A percentile compares a stretch with the other conserved stretches of the same genome.
Evolutionary conservation across 2,797 vertebrate genomes (phyloP).

Genomic region (Thamnophis elegans): DNA sequence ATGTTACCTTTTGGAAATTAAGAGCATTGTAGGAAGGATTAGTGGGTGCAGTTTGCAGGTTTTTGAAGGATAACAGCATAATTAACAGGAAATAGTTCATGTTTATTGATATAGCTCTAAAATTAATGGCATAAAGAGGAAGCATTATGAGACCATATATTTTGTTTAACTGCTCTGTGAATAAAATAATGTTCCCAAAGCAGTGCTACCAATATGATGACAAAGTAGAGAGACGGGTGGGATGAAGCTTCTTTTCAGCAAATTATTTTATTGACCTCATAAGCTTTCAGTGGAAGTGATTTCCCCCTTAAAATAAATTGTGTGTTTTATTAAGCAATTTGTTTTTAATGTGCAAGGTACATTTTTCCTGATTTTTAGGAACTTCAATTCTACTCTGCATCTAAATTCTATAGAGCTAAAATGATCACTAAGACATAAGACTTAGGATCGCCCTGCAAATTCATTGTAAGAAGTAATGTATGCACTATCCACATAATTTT

Average conservation of each 20-base stretch:
- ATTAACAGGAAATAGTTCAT: slow-evolving; percentile 16
- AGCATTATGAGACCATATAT: slow-evolving; percentile 16
- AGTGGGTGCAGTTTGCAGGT: neutral
- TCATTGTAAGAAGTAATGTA: neutral
- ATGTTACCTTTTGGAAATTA: neutral
- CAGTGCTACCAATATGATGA: slow-evolving; percentile 2
- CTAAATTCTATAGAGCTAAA: neutral
- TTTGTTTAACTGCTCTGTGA: slow-evolving; percentile 6
- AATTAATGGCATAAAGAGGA: slow-evolving; percentile 3
- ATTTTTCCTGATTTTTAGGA: neutral
- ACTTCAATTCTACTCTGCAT: neutral
- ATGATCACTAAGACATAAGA: neutral
- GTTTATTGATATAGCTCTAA: slow-evolving; percentile 15
- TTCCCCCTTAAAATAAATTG: neutral
- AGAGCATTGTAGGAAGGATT: neutral
- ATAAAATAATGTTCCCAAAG: slow-evolving; percentile 14
- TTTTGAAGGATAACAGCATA: neutral
- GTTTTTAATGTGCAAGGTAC: neutral
- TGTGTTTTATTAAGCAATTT: neutral
- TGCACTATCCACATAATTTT: neutral
- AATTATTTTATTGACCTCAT: neutral
- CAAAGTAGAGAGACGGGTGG: neutral
- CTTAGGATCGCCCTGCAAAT: neutral
- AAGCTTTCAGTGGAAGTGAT: slow-evolving; percentile 8
- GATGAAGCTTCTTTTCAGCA: slow-evolving; percentile 6